Evolutionary conservation across 2,888 invertebrate genomes (phyloP), one percentile per base, ranked within the genome.

Genomic region (Euplagia quadripunctaria): DNA sequence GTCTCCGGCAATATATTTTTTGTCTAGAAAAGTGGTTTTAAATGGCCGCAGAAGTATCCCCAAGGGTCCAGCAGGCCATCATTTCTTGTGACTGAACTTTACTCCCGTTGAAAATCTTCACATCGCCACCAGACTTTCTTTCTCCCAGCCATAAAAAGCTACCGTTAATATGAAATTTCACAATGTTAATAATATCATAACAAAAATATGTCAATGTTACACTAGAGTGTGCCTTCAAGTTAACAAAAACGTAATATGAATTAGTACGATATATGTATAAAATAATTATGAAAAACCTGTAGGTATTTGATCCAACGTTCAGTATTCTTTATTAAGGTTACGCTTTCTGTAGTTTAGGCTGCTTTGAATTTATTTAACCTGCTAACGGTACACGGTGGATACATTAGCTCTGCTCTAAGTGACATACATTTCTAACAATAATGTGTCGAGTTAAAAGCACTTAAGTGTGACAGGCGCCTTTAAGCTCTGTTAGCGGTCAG

Each of bases 371-470:
- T 41, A 31, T 16, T 31, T 16, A 41, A 58, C 4, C 5, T 20
- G 16, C 20, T 20, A 20, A 64, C 64, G 12, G 51, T 70, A 52
- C 43, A 69, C 31, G 16, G n/a, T 52, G 20, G 43, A 64, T 11
- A 70, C 70, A 70, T 70, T 70, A 70, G 43, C 41, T 43, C 70
- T 51, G 31, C 49, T n/a, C 49, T 3, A 63, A 61, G 41, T 70
- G 70, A 49, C 70, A 52, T 42, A 42, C 14, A 41, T 41, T 64
- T 64, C 43, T 70, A 52, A 64, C 42, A 70, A 64, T 64, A 70
- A 70, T 20, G 49, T 66, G 71, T 58, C 17, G 11, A 66, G 71
- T 66, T 65, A 46, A 66, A 66, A 71, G 71, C 71, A 71, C 65
- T 71, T 66, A 66, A 49, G 41, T 66, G 65, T 65, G 55, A 46